Evolutionary conservation across 2,797 vertebrate genomes (phyloP), one percentile per base, ranked within the genome.

Genomic region (Arnoldichthys spilopterus): DNA sequence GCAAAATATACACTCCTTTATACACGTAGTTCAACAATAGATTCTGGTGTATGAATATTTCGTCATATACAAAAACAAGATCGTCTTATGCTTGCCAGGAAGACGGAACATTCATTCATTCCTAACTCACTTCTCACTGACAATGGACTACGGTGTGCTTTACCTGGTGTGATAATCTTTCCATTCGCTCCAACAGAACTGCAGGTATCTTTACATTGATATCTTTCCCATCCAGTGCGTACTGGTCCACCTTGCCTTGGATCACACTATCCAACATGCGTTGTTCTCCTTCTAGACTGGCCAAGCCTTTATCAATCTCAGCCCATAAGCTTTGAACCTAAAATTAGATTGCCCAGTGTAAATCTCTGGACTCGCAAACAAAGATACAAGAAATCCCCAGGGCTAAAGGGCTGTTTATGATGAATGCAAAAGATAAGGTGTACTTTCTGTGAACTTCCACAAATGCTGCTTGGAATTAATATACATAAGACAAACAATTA

Each of bases 311-410:
- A 61, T 91, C 91, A 74, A 95, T 77, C 77, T 69, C 40, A 0
- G 87, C 79, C 96, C 97, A 99, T 86, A 96, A 88, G 74, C 78
- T 85, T 12, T 93, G 93, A 75, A 96, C 94, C 97, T 99, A 85
- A 1, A 20, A 37, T 37, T 58, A 66, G 9, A 62, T 6, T 15
- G 13, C 3, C 43, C 12, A 45, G 13, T 45, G 9, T 45, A 45
- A 45, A 45, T 45, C 9, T 45, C 43, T 11, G 43, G 37, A 37
- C 37, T 37, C 9, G 37, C 37, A 37, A 6, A 37, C 37, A 37
- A 5, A 5, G 6, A 6, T 37, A n/a, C n/a, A n/a, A 6, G 37
- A 37, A 37, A 9, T 37, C 37, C 37, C 1, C 37, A 37, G 37
- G 37, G 37, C 37, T 8, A 40, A 7, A 40, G 37, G 37, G 37